Evolutionary conservation across 92 coral and sea anemone species (phyloP).

Genomic region (Heliopora coerulea): DNA sequence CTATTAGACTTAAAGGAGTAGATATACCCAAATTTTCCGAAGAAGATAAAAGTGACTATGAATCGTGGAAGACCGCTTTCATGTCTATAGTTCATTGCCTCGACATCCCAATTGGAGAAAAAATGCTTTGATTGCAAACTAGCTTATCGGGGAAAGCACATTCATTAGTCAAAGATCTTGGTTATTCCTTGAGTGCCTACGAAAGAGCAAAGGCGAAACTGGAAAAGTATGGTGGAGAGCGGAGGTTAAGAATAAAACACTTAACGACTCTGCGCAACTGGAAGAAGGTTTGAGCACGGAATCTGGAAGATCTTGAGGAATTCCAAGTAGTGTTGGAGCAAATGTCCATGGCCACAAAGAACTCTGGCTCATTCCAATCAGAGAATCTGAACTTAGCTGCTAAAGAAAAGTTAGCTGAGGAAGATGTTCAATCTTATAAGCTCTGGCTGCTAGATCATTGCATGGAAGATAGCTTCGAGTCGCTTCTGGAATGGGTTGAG

Average conservation of each 20-base stretch:
- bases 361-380: slow-evolving; percentile 1
- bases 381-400: slow-evolving; percentile 41
- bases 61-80: slow-evolving; percentile 20
- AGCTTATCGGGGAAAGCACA: too few relatives aligned
- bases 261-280: slow-evolving; percentile 36
- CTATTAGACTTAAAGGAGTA: slow-evolving; percentile 20
- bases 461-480: slow-evolving; percentile 36
- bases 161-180: slow-evolving; percentile 47
- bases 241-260: slow-evolving; percentile 22
- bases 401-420: slow-evolving; percentile 52
- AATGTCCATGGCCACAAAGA: slow-evolving; percentile 38
- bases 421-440: too few relatives aligned
- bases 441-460: slow-evolving; percentile 50
- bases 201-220: slow-evolving; percentile 49
- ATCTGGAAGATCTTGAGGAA: slow-evolving; percentile 49
- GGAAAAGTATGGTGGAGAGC: slow-evolving; percentile 48
- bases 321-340: slow-evolving; percentile 41
- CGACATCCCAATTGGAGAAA: slow-evolving; percentile 40
- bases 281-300: slow-evolving; percentile 36
- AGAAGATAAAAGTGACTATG: slow-evolving; percentile 6
- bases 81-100: neutral
- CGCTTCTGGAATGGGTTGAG: slow-evolving; percentile 22
- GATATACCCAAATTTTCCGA: slow-evolving; percentile 20
- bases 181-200: slow-evolving; percentile 52
- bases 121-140: slow-evolving; percentile 44